phyloP scores from a whole-genome alignment of 92 coral and sea anemone genomes.

The Desmophyllum pertusum region DNA sequence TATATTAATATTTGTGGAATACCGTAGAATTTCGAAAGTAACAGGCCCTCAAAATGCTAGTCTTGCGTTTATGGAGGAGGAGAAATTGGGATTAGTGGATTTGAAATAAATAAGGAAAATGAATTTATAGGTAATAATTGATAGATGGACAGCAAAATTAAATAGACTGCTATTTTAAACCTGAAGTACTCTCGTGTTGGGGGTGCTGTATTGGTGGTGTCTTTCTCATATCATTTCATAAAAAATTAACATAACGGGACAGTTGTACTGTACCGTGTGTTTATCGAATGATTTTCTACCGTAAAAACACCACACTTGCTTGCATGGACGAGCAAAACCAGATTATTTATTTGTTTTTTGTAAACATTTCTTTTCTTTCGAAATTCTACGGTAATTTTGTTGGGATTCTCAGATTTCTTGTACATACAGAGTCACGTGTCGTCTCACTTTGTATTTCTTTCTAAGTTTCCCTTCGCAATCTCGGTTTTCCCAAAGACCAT shows the following conservation, averaged over 20 bases:
- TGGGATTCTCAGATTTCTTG: background rate
- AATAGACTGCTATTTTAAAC: no score
- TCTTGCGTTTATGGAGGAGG: no score
- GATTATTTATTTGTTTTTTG: background rate
- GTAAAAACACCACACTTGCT: background rate
- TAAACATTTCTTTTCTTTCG: background rate
- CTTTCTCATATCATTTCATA: no score
- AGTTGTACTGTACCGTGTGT: no score
- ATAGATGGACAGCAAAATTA: no score
- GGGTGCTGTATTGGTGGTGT: no score
- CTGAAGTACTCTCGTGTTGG: no score
- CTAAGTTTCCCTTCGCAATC: background rate
- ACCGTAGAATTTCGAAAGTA: background rate
- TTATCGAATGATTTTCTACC: background rate
- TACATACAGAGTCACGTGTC: background rate
- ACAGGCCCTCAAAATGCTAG: no score
- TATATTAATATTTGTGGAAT: background rate
- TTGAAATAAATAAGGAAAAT: no score
- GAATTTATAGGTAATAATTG: no score
- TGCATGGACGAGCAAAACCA: background rate
- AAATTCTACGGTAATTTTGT: background rate
- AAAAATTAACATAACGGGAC: no score
- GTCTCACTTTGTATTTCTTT: background rate
- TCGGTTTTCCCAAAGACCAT: background rate
- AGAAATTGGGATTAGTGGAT: no score